phyloP scores from a whole-genome alignment of 2,113 vertebrate genomes.

The Tor tambroides region DNA sequence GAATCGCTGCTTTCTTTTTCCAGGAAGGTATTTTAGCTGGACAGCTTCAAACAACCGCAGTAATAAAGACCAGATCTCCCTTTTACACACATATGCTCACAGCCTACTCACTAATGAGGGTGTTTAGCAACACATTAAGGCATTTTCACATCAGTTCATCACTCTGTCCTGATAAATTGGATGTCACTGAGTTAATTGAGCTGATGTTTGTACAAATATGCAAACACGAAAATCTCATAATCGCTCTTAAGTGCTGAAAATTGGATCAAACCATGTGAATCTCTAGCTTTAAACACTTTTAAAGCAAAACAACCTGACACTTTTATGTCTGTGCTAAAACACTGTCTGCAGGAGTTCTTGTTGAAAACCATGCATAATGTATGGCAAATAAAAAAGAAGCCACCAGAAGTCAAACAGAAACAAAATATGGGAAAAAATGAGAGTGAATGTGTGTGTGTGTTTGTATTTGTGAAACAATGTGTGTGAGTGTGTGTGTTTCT shows the following conservation, averaged over 20 bases:
- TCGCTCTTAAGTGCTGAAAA: neutral
- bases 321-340: neutral
- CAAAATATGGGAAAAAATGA: neutral
- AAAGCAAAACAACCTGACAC: neutral
- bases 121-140: conserved; percentile 13
- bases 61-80: conserved; percentile 12
- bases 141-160: conserved; percentile 15
- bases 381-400: conserved; percentile 1
- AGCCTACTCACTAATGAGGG: conserved; percentile 3
- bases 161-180: neutral
- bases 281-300: neutral
- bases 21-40: conserved; percentile 4
- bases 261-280: neutral
- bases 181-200: conserved; percentile 15
- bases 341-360: neutral
- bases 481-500: conserved; percentile 56
- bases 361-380: conserved; percentile 13
- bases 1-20: neutral
- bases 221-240: conserved; percentile 12
- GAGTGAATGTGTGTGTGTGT: neutral
- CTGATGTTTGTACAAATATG: conserved; percentile 21
- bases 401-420: neutral
- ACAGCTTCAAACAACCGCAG: neutral
- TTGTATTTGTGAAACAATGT: neutral
- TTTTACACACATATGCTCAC: conserved; percentile 37